Evolutionary conservation across 2,888 invertebrate species (phyloP), one percentile per base, ranked within the genome.

Genomic region (Strigamia crassipes): DNA sequence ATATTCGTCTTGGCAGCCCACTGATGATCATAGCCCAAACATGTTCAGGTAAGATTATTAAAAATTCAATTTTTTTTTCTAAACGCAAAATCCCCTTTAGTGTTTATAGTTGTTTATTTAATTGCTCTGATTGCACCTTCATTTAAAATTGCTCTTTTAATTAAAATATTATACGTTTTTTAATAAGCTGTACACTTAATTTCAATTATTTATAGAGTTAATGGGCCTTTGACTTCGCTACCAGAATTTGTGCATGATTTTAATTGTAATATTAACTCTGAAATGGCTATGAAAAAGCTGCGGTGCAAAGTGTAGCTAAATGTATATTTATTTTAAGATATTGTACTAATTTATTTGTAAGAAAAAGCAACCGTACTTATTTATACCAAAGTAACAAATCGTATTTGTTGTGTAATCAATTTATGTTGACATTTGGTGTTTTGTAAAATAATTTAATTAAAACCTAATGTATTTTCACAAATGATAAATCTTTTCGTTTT

Each of bases 251-350:
- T 18, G 4, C 56, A 56, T 18, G 56, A 56, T 56, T 56, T 56
- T 18, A 18, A 18, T 18, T 56, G 56, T 18, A 56, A 56, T 56
- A 56, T 56, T 56, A 56, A 56, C 18, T 56, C 56, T 0, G 56
- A 56, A 18, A 56, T 56, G 56, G 56, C 56, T 18, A 56, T 56
- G 56, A 56, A 56, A 56, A 56, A 56, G n/a, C 18, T 56, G 56
- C 56, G 56, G 10, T 56, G 56, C 9, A 56, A 56, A 56, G 56
- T 56, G 21, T 56, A 56, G 8, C 56, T n/a, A 18, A 56, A 56
- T 18, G 8, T 8, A 56, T 56, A 56, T 56, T 56, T 18, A n/a
- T 56, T 56, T 18, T 18, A n/a, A 56, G 8, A 56, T 5, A 9
- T 9, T n/a, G 15, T 15, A 56, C 13, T n/a, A n/a, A 56, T 56